Base-by-base conservation (phyloP, 1,140 invertebrate genomes). In the Vollenhovia emeryi region DNA sequence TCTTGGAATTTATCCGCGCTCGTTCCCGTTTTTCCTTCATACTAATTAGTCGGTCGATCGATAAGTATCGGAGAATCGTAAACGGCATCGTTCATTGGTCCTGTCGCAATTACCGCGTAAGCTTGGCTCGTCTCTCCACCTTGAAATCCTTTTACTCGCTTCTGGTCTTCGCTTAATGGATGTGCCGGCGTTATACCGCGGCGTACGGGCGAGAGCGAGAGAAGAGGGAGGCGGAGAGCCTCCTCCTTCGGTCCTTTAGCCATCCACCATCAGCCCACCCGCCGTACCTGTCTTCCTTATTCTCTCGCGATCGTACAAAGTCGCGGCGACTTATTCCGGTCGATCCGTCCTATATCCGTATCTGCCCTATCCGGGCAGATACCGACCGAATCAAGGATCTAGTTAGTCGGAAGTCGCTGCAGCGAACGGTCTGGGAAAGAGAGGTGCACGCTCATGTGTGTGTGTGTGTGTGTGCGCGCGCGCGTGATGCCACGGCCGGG, bases 311-410 rank as follows among this genome's bases (percentile, higher is more conserved):
- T 89, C 36, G 79, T 33, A 89, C 87, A 88, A 75, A 89, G 87
- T 86, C 78, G 74, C 52, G 59, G 24, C 87, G 80, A 89, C 88
- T 87, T 89, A 89, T 89, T 89, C 75, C 74, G 59, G 55, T 87
- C 68, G 88, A 89, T 89, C 88, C 88, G 60, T 89, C 76, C 88
- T 55, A 75, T 84, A 83, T 83, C 71, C 71, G 84, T 82, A 80
- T 55, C 43, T 85, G 78, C 57, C 66, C 74, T 73, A 84, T 90
- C 82, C 76, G 82, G 55, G 87, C 82, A n/a, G n/a, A n/a, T 82
- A 78, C 60, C 90, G 88, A 87, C 83, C 69, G 78, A 40, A 83
- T 87, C 74, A 86, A 84, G 85, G 85, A 89, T 89, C 80, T 87
- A 87, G 88, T 89, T 89, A 89, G 80, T 79, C 59, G 66, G 27